phyloP scores from a whole-genome alignment of 2,113 vertebrate genomes.

The Colius striatus region DNA sequence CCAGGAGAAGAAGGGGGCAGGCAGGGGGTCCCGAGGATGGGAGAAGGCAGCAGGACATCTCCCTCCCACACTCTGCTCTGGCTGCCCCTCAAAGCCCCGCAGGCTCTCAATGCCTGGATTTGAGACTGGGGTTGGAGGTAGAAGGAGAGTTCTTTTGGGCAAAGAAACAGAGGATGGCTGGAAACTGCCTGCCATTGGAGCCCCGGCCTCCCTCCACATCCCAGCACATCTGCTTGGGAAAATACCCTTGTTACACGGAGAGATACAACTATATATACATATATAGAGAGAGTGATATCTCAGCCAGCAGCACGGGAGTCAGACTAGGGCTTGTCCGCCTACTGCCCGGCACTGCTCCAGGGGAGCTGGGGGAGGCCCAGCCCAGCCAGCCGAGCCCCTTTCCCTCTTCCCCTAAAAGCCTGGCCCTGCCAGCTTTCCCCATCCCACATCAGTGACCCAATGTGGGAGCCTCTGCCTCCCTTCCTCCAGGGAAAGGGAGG shows the following conservation, averaged over 20 bases:
- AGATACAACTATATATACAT: neutral
- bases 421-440: neutral
- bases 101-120: fast-evolving
- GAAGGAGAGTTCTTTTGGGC: neutral
- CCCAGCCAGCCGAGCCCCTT: neutral
- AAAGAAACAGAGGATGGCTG: neutral
- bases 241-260: neutral
- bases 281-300: neutral
- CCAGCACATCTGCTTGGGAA: neutral
- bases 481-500: neutral
- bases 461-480: neutral
- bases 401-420: neutral
- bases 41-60: neutral
- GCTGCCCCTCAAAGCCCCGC: neutral
- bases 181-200: neutral
- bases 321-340: neutral
- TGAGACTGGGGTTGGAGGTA: neutral
- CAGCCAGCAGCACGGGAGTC: neutral
- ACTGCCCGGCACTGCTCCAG: constrained; percentile 12
- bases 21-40: neutral
- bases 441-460: neutral
- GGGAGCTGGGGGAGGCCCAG: neutral
- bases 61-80: neutral
- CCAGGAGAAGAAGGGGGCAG: neutral
- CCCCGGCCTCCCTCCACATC: neutral